A percentile compares a stretch with the other conserved stretches of the same genome.
These are phyloP conservation scores for Porites australiensis DNA, from an alignment of 64 coral and sea anemone genomes.

Conservation along the genomic window DNA sequence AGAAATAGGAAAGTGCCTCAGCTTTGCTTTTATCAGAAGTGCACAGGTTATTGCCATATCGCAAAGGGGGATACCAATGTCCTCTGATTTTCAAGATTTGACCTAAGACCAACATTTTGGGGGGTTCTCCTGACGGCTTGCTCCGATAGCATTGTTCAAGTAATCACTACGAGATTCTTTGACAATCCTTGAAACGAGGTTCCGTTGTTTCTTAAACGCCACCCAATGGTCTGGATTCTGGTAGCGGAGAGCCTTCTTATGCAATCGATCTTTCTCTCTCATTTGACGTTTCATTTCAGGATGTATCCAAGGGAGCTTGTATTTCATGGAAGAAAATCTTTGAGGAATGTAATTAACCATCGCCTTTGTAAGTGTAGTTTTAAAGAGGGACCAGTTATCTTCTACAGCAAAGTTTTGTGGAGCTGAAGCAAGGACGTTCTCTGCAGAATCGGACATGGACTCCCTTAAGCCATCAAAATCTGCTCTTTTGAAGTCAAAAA, in stretches of 20 bases:
- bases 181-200: constrained; percentile 11
- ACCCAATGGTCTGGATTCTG: constrained; percentile 32
- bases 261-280: constrained; percentile 46
- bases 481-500: constrained; percentile 62
- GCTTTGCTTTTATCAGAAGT: constrained; percentile 32
- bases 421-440: constrained; percentile 54
- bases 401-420: constrained; percentile 22
- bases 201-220: constrained; percentile 49
- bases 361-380: constrained; percentile 22
- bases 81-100: constrained; percentile 10
- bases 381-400: constrained; percentile 63
- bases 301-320: constrained; percentile 58
- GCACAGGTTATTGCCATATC: neutral
- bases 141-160: constrained; percentile 46
- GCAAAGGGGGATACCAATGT: constrained; percentile 32
- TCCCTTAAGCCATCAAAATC: constrained; percentile 41
- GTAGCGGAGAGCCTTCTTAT: constrained; percentile 43
- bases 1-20: too few relatives aligned
- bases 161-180: constrained; percentile 55
- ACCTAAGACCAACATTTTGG: constrained; percentile 53
- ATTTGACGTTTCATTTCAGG: constrained; percentile 6
- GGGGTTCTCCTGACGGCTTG: constrained; percentile 42
- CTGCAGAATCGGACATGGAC: neutral
- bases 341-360: constrained; percentile 52
- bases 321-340: constrained; percentile 9